Conservation (phyloP, 2,113 vertebrate genomes). For the Vombatus ursinus region DNA sequence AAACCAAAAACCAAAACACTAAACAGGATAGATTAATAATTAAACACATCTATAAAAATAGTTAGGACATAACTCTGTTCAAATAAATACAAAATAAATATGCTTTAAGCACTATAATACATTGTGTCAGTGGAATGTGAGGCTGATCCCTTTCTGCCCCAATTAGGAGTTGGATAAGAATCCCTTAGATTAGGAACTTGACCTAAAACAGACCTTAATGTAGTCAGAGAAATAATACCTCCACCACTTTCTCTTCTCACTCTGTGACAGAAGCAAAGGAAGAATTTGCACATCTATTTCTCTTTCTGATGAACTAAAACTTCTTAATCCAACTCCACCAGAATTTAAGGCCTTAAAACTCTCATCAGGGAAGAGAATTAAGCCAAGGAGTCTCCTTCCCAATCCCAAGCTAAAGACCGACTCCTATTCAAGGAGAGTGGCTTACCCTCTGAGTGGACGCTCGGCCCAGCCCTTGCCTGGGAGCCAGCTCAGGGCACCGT, state of each 20-base stretch:
- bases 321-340: neutral
- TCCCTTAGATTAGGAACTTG: conserved; percentile 63
- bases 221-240: conserved; percentile 58
- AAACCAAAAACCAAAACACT: conserved; percentile 62
- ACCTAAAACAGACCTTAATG: conserved; percentile 59
- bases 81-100: conserved; percentile 92
- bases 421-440: conserved; percentile 50
- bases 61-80: conserved; percentile 84
- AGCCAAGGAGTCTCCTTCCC: neutral
- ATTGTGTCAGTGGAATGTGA: conserved; percentile 81
- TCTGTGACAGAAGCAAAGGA: conserved; percentile 67
- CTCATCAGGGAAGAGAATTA: neutral
- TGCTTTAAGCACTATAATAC: conserved; percentile 81
- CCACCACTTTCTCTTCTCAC: conserved; percentile 46
- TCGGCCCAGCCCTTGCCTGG: conserved; percentile 45
- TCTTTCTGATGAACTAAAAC: conserved; percentile 36
- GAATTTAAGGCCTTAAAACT: conserved; percentile 53
- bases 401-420: neutral
- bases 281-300: neutral
- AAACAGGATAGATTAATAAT: conserved; percentile 83
- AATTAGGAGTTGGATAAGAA: conserved; percentile 48
- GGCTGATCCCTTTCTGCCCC: conserved; percentile 78
- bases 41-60: conserved; percentile 89
- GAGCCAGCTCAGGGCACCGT: conserved; percentile 59
- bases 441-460: conserved; percentile 46